A percentile compares a stretch with the other conserved stretches of the same genome.
phyloP scores from a whole-genome alignment of 2,797 vertebrate species.

The Orientallactaga sibirica region DNA sequence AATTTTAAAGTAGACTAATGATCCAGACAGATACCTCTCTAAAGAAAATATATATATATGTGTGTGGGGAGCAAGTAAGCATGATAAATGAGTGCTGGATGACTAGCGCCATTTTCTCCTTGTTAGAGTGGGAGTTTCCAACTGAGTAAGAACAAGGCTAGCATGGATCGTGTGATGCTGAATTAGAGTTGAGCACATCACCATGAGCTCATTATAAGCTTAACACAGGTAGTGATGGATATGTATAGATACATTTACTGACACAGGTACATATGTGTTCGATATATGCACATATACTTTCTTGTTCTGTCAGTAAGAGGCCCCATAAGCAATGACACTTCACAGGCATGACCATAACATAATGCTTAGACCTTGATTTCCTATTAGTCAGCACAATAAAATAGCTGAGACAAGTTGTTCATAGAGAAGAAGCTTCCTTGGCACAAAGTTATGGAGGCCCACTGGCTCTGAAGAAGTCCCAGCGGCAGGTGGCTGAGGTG shows the following conservation, averaged over 20 bases:
- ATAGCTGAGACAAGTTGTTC: not conserved
- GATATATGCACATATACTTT: not conserved
- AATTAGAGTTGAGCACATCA: not conserved
- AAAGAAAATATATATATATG: constrained; percentile 1
- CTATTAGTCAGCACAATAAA: not conserved
- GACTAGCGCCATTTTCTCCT: not conserved
- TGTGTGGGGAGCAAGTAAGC: no score
- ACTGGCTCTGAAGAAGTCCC: not conserved
- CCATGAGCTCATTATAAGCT: constrained; percentile 19
- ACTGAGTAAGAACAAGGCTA: not conserved
- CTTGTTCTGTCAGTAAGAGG: not conserved
- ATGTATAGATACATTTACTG: not conserved
- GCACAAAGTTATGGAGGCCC: not conserved
- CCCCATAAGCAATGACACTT: not conserved
- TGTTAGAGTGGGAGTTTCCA: not conserved
- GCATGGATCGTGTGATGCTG: not conserved
- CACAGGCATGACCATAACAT: not conserved
- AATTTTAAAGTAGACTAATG: not conserved
- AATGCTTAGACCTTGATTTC: not conserved
- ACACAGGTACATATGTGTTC: not conserved
- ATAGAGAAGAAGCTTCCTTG: not conserved
- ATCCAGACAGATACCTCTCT: not conserved
- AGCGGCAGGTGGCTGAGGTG: not conserved
- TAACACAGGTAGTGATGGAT: not conserved
- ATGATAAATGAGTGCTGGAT: not conserved